A percentile compares a stretch with the other conserved stretches of the same genome.
Evolutionary conservation across 1,140 invertebrate species (phyloP).

Genomic region (Drosophila repleta): DNA sequence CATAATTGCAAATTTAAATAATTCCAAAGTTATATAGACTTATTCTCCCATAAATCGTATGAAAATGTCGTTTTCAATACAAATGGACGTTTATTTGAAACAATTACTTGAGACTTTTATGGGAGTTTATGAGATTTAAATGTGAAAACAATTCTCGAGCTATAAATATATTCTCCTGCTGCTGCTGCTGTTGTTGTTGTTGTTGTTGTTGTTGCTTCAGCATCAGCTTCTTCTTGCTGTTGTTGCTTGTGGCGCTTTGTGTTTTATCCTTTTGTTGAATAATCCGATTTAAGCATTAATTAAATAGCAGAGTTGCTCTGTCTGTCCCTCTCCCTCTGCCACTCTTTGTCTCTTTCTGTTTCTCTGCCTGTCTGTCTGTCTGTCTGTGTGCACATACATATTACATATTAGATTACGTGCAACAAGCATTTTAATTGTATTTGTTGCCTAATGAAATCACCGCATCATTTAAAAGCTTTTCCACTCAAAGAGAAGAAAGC

Average conservation of each 20-base stretch:
- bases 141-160: neutral
- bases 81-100: too few species aligned
- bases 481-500: neutral
- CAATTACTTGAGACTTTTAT: neutral
- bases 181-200: neutral
- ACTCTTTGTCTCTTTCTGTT: slow-evolving; percentile 17
- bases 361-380: slow-evolving; percentile 20
- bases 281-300: slow-evolving; percentile 75
- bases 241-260: neutral
- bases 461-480: slow-evolving; percentile 72
- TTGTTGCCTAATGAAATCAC: slow-evolving; percentile 78
- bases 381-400: slow-evolving; percentile 20
- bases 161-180: neutral
- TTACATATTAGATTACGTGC: slow-evolving; percentile 72
- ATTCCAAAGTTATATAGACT: too few species aligned
- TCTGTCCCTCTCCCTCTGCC: slow-evolving; percentile 7
- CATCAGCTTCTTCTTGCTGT: neutral
- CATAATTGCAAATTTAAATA: too few species aligned
- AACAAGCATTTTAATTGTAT: slow-evolving; percentile 78
- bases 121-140: neutral
- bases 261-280: slow-evolving; percentile 60
- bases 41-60: too few species aligned
- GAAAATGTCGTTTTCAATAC: too few species aligned
- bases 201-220: neutral
- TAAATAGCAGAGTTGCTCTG: slow-evolving; percentile 48